Evolutionary conservation across 2,113 vertebrate species (phyloP), one percentile per base, ranked within the genome.

Genomic region (Odobenus rosmarus): DNA sequence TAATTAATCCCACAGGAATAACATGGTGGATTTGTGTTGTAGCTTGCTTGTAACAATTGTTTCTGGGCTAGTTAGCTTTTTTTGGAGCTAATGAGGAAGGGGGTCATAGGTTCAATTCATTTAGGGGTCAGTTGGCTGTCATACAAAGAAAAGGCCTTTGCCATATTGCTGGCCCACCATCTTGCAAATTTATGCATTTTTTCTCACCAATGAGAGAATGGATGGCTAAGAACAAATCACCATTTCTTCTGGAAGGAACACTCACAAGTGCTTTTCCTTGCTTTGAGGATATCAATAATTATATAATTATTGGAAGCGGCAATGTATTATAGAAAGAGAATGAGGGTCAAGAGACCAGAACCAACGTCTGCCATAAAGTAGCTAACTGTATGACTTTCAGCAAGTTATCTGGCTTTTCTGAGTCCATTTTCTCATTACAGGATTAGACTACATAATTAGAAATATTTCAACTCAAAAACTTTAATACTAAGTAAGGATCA

Each of bases 1-100:
- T 98, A 98, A 98, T 98, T 98, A 98, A 97, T 98, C 97, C 97
- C 98, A 85, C 33, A 91, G 98, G 98, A 98, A 92, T 96, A 98
- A 86, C 95, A 95, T 97, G 94, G 97, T 84, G 55, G 95, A 90
- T 94, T 96, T 97, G 96, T 96, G 94, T 97, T 98, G 94, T 98
- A 97, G 90, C 92, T 94, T 96, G 88, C 97, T 97, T 97, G 85
- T 98, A 98, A 97, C 95, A 96, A 97, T 98, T 98, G 97, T 97
- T 97, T 97, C 97, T 97, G 95, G 94, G 94, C 46, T 97, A 86
- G 94, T 96, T 97, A 97, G 95, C 96, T 86, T 88, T 96, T 86
- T 89, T 76, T 84, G 82, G 93, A 97, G 94, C 88, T 98, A 98
- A 98, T 98, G 98, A 98, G 97, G 88, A 96, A 97, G 69, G 85